Base-by-base conservation (phyloP, 2,797 vertebrate genomes). In the Holocentrus rufus region DNA sequence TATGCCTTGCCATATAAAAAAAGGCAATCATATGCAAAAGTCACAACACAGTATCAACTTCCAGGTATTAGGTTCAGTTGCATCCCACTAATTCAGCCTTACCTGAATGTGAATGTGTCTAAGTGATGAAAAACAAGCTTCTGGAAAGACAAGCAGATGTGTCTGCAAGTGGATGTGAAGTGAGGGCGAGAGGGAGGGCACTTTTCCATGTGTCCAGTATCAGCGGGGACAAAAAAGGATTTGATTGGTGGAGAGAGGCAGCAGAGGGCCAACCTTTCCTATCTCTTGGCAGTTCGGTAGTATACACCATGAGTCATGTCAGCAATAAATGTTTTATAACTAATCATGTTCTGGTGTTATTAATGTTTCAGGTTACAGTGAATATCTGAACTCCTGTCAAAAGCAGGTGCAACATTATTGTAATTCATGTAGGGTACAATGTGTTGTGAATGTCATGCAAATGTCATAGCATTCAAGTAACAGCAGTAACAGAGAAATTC, bases 241-340 rank as follows among this genome's bases (percentile, higher is more conserved):
- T 5, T 79, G 81, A 84, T 88, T 84, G 85, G 87, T 74, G 69
- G 79, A 83, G 65, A 76, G 31, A 20, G 27, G 39, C 5, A 34
- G 47, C 30, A 65, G 6, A 5, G 20, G 7, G 64, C 55, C 64
- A 71, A 9, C 72, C 58, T 57, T 52, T 5, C 59, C 11, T 18
- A 6, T 65, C 80, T 56, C 79, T 9, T 72, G 79, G 81, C 53
- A 69, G 42, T 63, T 86, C 69, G 73, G 46, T 47, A 9, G 58
- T 15, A 42, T 18, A 78, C 49, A 56, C 4, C 15, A 11, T 10
- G 17, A 36, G 27, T 36, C 13, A 15, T 8, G 65, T 7, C 34
- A 34, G 47, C 7, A 18, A 65, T 11, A 23, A 27, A 44, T 62
- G 20, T 18, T 62, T 5, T 27, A 27, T 54, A 11, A 6, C 5